Conservation (phyloP, 64 coral and sea anemone species). For the Montipora cactus region DNA sequence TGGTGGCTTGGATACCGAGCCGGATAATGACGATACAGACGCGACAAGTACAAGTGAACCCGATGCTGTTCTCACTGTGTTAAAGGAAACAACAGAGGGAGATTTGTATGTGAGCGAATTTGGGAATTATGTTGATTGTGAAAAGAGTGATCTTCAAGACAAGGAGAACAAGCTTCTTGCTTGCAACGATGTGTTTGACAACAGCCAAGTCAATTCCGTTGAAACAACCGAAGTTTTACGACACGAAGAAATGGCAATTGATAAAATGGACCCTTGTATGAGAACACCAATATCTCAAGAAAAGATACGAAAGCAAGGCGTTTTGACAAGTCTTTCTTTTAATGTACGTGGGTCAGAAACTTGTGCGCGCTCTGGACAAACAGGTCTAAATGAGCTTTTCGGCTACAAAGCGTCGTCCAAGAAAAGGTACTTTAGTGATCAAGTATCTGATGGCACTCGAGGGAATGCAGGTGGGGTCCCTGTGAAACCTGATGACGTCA, state of each 20-base stretch:
- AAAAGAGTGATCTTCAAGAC: not conserved
- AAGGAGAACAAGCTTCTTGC: conserved; percentile 1
- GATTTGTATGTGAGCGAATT: not conserved
- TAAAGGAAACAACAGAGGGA: not conserved
- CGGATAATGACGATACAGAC: not conserved
- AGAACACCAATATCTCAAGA: not conserved
- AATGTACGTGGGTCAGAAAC: not conserved
- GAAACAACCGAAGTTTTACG: not conserved
- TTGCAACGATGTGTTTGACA: not conserved
- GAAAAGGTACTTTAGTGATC: not conserved
- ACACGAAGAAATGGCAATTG: not conserved
- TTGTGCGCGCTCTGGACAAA: not conserved
- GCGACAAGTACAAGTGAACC: not conserved
- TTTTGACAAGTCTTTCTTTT: conserved; percentile 13
- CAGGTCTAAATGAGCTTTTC: not conserved
- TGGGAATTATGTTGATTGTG: not conserved
- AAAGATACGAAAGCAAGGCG: not conserved
- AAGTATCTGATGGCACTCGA: not conserved
- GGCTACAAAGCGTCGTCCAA: conserved; percentile 21
- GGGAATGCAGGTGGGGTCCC: not conserved
- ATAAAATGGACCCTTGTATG: not conserved
- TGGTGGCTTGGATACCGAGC: not conserved
- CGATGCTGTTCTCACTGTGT: not conserved
- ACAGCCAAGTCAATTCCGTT: not conserved
- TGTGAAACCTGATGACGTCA: not conserved